Conservation (phyloP, 2,113 vertebrate genomes). For the Onychorhynchus coronatus region DNA sequence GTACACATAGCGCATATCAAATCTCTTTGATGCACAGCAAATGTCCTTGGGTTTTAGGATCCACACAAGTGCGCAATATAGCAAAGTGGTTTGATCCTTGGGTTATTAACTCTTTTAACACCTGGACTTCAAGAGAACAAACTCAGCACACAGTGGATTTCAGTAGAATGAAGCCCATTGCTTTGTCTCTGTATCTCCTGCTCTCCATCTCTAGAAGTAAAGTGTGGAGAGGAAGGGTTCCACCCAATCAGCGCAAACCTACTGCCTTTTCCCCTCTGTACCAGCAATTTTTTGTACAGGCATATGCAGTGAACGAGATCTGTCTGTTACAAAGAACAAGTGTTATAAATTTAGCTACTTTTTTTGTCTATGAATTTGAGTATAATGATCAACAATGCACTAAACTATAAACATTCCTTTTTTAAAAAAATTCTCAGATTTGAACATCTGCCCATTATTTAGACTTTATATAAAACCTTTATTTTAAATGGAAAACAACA, state of each 20-base stretch:
- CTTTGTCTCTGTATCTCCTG: neutral
- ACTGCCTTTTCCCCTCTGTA: neutral
- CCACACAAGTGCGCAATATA: neutral
- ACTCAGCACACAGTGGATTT: neutral
- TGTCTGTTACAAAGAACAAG: neutral
- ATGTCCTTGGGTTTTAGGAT: neutral
- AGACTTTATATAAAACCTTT: neutral
- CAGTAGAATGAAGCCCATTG: neutral
- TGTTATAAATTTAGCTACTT: neutral
- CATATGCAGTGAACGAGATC: neutral
- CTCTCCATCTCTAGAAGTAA: neutral
- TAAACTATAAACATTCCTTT: neutral
- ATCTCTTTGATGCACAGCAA: neutral
- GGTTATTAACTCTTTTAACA: neutral
- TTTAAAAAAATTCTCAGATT: neutral
- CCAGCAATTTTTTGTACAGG: accelerated
- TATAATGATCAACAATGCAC: neutral
- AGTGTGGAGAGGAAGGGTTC: neutral
- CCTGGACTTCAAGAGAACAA: neutral
- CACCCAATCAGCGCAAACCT: neutral
- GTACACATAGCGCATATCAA: neutral
- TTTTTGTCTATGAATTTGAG: neutral
- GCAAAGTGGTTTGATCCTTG: neutral
- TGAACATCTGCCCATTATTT: neutral
- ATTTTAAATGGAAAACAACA: neutral